phyloP scores from a whole-genome alignment of 2,888 invertebrate genomes.

The Tiliacea citrago region DNA sequence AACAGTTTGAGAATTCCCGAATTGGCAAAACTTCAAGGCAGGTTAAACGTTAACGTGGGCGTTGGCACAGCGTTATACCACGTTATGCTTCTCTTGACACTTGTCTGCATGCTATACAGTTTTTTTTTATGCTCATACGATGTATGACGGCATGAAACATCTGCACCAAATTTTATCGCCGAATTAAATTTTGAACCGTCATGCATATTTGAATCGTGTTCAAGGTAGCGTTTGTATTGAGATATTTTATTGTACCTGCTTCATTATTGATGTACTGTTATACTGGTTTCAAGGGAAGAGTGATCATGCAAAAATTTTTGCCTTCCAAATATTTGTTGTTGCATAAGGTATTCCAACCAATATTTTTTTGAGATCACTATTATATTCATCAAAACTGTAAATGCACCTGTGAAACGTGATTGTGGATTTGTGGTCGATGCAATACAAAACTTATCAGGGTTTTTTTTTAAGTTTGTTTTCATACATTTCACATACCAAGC shows the following conservation, averaged over 20 bases:
- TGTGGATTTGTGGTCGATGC: background rate
- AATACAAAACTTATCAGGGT: background rate
- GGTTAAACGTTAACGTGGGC: slow-evolving; percentile 45
- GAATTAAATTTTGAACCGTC: slow-evolving; percentile 64
- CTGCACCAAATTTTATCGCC: slow-evolving; percentile 65
- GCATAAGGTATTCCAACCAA: slow-evolving; percentile 26
- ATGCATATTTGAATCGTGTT: slow-evolving; percentile 59
- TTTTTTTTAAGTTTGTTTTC: slow-evolving; percentile 1
- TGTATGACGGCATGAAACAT: slow-evolving; percentile 52
- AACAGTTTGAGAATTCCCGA: slow-evolving; percentile 41
- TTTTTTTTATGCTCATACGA: slow-evolving; percentile 54
- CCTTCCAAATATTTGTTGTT: slow-evolving; percentile 22
- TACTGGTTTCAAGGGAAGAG: slow-evolving; percentile 26
- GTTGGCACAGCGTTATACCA: slow-evolving; percentile 50
- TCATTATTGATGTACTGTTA: slow-evolving; percentile 49
- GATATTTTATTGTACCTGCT: slow-evolving; percentile 41
- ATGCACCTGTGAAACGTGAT: background rate
- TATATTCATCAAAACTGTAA: slow-evolving; percentile 10
- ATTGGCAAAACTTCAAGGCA: slow-evolving; percentile 60
- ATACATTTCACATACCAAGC: slow-evolving; percentile 10
- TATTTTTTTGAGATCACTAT: slow-evolving; percentile 11
- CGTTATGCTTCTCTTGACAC: slow-evolving; percentile 54
- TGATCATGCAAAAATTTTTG: slow-evolving; percentile 36
- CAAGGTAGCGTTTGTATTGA: slow-evolving; percentile 54
- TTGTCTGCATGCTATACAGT: slow-evolving; percentile 57